A percentile compares a stretch with the other conserved stretches of the same genome.
These are phyloP conservation scores for Herminia tarsipennalis DNA, from an alignment of 2,888 invertebrate species.

Conservation along the genomic window DNA sequence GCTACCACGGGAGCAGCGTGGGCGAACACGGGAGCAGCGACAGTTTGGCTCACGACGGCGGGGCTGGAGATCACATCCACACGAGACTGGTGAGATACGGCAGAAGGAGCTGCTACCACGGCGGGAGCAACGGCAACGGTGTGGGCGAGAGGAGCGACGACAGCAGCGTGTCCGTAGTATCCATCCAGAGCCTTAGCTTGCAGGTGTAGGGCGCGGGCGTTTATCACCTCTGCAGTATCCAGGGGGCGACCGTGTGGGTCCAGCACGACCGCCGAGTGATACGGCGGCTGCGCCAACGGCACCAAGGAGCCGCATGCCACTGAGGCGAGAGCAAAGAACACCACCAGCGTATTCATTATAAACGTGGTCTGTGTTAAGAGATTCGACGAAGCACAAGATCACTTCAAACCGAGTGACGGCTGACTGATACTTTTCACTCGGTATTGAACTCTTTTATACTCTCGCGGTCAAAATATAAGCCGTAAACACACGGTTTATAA, in stretches of 20 bases:
- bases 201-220: slow-evolving; percentile 77
- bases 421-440: slow-evolving; percentile 66
- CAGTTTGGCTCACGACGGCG: slow-evolving; percentile 50
- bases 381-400: slow-evolving; percentile 65
- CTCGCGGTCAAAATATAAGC: slow-evolving; percentile 51
- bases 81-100: slow-evolving; percentile 72
- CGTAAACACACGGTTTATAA: slow-evolving; percentile 39
- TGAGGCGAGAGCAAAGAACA: slow-evolving; percentile 87
- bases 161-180: slow-evolving; percentile 49
- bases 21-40: slow-evolving; percentile 31
- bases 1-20: slow-evolving; percentile 32
- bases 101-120: slow-evolving; percentile 48
- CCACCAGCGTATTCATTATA: slow-evolving; percentile 82
- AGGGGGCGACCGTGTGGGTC: slow-evolving; percentile 79
- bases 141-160: slow-evolving; percentile 45
- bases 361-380: slow-evolving; percentile 61
- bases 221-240: slow-evolving; percentile 80
- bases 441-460: slow-evolving; percentile 68
- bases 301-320: slow-evolving; percentile 84
- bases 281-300: slow-evolving; percentile 76
- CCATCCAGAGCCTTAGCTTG: slow-evolving; percentile 79
- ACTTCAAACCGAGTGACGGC: slow-evolving; percentile 66
- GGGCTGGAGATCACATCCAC: slow-evolving; percentile 62
- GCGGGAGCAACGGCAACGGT: slow-evolving; percentile 31
- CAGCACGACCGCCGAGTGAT: slow-evolving; percentile 77